These are phyloP conservation scores for Drosophila mercatorum DNA, from an alignment of 2,888 invertebrate species.

Conservation along the genomic window DNA sequence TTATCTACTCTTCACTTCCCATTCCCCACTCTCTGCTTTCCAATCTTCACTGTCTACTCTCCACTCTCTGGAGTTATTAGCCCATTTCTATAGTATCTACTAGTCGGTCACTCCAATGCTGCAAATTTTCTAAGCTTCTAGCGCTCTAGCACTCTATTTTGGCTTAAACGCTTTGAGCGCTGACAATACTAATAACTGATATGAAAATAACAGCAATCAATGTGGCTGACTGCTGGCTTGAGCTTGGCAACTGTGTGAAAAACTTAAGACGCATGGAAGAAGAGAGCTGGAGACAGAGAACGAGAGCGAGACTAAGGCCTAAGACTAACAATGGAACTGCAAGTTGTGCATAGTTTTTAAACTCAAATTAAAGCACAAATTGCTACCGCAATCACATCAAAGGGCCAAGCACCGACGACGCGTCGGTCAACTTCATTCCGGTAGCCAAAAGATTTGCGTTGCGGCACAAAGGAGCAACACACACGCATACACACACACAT, in stretches of 20 bases:
- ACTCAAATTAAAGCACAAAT: constrained; percentile 80
- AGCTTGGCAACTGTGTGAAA: constrained; percentile 15
- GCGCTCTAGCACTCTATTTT: constrained; percentile 3
- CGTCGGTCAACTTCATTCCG: constrained; percentile 42
- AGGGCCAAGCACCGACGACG: constrained; percentile 65
- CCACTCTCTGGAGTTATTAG: no score
- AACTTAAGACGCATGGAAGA: neutral
- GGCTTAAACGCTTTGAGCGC: constrained; percentile 46
- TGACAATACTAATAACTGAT: constrained; percentile 57
- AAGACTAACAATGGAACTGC: constrained; percentile 62
- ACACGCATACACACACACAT: constrained; percentile 17
- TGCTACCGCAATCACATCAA: constrained; percentile 77
- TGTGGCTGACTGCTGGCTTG: neutral
- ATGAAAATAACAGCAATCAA: constrained; percentile 65
- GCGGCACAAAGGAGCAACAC: constrained; percentile 57
- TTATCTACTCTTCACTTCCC: neutral
- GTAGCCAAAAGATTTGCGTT: constrained; percentile 79
- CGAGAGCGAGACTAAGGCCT: neutral
- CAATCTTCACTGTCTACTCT: neutral
- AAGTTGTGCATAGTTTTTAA: constrained; percentile 77
- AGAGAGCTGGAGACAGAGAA: neutral
- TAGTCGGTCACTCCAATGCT: neutral
- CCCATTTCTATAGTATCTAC: constrained; percentile 3
- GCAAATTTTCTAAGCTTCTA: neutral
- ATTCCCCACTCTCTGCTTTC: neutral